Conservation (phyloP, 2,113 vertebrate species). For the Leptocoma aspasia region DNA sequence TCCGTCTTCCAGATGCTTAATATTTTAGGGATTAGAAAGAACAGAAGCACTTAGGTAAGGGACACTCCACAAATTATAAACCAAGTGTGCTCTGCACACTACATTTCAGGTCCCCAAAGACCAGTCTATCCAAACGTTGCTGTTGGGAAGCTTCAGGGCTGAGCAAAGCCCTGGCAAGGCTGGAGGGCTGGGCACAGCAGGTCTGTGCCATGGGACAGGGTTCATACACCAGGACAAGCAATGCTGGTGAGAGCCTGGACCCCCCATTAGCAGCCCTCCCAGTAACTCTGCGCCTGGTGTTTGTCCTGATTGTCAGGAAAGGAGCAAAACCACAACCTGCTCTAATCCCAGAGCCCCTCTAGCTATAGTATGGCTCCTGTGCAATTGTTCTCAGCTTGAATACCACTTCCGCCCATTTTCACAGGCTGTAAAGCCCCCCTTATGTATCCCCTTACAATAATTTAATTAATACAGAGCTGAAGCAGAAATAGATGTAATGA, state of each 20-base stretch:
- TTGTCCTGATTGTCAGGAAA: conserved; percentile 49
- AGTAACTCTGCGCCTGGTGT: not conserved
- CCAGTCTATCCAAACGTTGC: not conserved
- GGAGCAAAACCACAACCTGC: conserved; percentile 30
- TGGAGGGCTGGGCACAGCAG: not conserved
- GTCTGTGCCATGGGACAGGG: not conserved
- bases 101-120: not conserved
- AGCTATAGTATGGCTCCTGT: not conserved
- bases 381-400: conserved; percentile 47
- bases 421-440: conserved; percentile 8
- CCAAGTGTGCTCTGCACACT: not conserved
- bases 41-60: not conserved
- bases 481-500: not conserved
- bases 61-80: not conserved
- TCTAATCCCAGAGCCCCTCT: conserved; percentile 57
- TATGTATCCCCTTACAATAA: not conserved
- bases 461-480: not conserved
- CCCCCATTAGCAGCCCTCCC: not conserved
- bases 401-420: conserved; percentile 30
- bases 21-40: not conserved
- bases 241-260: not conserved
- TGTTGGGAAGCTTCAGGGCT: not conserved
- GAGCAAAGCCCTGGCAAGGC: not conserved
- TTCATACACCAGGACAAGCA: not conserved
- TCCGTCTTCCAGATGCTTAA: not conserved